Evolutionary conservation across 2,888 invertebrate genomes (phyloP).

Genomic region (Spodoptera picta): DNA sequence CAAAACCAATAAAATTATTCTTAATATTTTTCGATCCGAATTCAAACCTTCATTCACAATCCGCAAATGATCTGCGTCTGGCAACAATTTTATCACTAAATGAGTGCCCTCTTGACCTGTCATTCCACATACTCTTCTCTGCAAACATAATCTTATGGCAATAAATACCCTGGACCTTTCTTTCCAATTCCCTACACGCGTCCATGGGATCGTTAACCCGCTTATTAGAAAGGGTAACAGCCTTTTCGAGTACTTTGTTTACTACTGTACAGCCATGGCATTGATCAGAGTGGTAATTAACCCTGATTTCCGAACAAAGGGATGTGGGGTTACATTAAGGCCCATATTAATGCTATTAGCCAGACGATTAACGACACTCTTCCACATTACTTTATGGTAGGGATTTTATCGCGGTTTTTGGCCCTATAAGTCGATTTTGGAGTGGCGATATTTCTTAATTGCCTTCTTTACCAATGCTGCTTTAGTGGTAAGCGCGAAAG

Average conservation of each 20-base stretch:
- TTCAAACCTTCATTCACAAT: too few relatives aligned
- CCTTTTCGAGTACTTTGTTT: conserved; percentile 50
- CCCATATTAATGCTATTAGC: conserved; percentile 36
- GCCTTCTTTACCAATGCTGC: conserved; percentile 2
- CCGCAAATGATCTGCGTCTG: too few relatives aligned
- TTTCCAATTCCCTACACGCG: conserved; percentile 9
- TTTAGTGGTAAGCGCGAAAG: too few relatives aligned
- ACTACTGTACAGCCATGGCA: conserved; percentile 35
- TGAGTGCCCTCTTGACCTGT: too few relatives aligned
- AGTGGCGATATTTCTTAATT: conserved; percentile 8
- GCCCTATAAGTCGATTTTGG: conserved; percentile 1
- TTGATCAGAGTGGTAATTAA: conserved; percentile 54
- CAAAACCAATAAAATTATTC: too few relatives aligned
- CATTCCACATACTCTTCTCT: background rate
- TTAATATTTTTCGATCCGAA: too few relatives aligned
- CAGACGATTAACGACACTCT: conserved; percentile 1
- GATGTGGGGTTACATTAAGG: conserved; percentile 11
- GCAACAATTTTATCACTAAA: too few relatives aligned
- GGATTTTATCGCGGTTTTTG: conserved; percentile 1
- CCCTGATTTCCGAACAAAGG: conserved; percentile 51
- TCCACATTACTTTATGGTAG: background rate
- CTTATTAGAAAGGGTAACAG: conserved; percentile 43
- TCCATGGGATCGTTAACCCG: conserved; percentile 37
- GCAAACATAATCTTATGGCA: conserved; percentile 5
- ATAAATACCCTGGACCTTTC: conserved; percentile 3